Evolutionary conservation across 2,888 invertebrate genomes (phyloP).

Genomic region (Eutolmus rufibarbis): DNA sequence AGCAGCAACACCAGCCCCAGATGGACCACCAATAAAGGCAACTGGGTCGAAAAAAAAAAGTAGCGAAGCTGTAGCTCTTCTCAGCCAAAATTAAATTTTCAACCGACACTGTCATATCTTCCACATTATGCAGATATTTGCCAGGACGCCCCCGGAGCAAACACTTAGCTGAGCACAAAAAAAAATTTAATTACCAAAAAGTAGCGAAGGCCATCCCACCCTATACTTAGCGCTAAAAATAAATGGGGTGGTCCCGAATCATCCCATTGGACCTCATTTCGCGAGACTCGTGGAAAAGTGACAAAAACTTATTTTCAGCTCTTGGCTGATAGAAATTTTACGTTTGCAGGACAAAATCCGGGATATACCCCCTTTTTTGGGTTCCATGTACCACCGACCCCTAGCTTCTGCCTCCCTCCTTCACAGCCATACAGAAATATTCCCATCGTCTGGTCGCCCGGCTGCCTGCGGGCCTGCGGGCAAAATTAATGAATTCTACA

Average conservation of each 20-base stretch:
- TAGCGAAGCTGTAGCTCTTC: not conserved
- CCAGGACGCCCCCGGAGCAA: conserved; percentile 23
- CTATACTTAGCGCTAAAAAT: not conserved
- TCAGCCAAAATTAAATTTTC: conserved; percentile 25
- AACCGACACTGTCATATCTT: conserved; percentile 35
- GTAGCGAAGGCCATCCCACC: conserved; percentile 16
- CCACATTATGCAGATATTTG: conserved; percentile 39
- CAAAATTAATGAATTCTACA: conserved; percentile 36
- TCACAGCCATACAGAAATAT: not conserved
- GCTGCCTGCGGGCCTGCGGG: conserved; percentile 31
- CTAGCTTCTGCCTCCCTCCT: not conserved
- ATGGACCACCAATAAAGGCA: not conserved
- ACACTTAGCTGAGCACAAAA: conserved; percentile 38
- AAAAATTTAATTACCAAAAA: conserved; percentile 40
- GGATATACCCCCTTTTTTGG: not conserved
- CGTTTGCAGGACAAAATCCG: conserved; percentile 23
- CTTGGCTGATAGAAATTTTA: conserved; percentile 24
- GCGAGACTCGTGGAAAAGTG: conserved; percentile 31
- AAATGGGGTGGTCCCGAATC: not conserved
- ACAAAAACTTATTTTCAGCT: conserved; percentile 35
- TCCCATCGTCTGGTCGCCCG: not conserved
- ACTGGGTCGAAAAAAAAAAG: not conserved
- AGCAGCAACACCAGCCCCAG: not conserved
- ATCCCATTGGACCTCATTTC: conserved; percentile 24
- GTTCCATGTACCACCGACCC: no score